These are phyloP conservation scores for Numida meleagris DNA, from an alignment of 2,113 vertebrate genomes.

Conservation along the genomic window DNA sequence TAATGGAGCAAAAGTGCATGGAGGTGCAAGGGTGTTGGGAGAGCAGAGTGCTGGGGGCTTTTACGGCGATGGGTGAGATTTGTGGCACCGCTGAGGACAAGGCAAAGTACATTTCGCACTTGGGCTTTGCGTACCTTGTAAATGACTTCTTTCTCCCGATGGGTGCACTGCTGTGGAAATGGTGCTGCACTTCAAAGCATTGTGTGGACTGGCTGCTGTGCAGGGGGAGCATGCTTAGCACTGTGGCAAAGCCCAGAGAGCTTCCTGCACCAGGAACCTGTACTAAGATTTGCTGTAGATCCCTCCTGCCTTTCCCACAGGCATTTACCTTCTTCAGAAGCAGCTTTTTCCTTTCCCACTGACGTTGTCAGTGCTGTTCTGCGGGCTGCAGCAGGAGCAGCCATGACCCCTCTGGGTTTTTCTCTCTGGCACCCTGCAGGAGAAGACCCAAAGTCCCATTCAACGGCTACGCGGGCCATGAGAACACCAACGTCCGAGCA, in stretches of 20 bases:
- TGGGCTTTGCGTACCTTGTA: not conserved
- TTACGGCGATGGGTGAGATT: not conserved
- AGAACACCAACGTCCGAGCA: conserved; percentile 93
- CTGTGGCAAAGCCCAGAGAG: not conserved
- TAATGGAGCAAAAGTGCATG: accelerated
- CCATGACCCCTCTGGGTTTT: not conserved
- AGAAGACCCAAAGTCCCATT: conserved; percentile 98
- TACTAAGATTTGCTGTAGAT: accelerated
- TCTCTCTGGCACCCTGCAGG: conserved; percentile 59
- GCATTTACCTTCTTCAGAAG: not conserved
- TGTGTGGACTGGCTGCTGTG: accelerated
- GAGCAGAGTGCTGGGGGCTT: not conserved
- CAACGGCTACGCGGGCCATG: conserved; percentile 95
- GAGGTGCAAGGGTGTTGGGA: not conserved
- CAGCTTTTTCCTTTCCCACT: not conserved
- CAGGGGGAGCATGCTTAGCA: accelerated
- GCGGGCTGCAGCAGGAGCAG: not conserved
- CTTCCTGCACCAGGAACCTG: accelerated
- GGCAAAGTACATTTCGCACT: not conserved
- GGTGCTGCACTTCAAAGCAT: not conserved
- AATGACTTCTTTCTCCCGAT: not conserved
- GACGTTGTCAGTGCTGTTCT: not conserved
- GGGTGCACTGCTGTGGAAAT: accelerated
- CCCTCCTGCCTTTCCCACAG: not conserved
- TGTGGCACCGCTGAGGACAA: not conserved